Conservation (phyloP, 2,888 invertebrate species). For the Amiota minor region DNA sequence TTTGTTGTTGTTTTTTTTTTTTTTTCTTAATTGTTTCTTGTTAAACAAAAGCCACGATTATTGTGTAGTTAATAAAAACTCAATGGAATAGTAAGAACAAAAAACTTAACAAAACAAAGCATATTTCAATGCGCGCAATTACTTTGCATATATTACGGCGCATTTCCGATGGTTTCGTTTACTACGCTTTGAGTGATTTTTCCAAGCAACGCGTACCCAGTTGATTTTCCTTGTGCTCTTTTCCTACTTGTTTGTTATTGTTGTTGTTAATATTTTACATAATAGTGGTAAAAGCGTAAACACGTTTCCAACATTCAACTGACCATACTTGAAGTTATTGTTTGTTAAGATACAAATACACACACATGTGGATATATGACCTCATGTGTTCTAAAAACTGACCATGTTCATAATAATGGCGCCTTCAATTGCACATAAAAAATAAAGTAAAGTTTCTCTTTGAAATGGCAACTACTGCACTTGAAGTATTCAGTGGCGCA, state of each 20-base stretch:
- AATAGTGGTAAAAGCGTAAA: constrained; percentile 67
- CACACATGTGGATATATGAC: too few relatives aligned
- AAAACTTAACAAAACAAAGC: constrained; percentile 35
- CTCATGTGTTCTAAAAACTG: too few relatives aligned
- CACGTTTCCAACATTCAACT: constrained; percentile 59
- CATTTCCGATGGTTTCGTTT: neutral
- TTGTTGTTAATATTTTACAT: constrained; percentile 49
- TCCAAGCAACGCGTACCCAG: neutral
- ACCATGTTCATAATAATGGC: constrained; percentile 6
- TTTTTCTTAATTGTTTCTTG: constrained; percentile 60
- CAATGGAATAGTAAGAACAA: constrained; percentile 19
- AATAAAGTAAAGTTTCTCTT: too few relatives aligned
- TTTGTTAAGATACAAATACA: too few relatives aligned
- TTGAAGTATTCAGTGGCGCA: too few relatives aligned
- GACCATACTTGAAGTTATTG: constrained; percentile 37
- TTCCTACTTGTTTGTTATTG: neutral
- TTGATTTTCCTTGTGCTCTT: neutral
- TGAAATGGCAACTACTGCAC: too few relatives aligned
- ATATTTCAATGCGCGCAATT: constrained; percentile 61
- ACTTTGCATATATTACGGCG: constrained; percentile 61
- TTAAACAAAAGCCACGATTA: constrained; percentile 38
- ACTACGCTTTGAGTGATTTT: too few relatives aligned
- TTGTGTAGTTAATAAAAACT: constrained; percentile 15
- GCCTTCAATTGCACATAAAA: neutral
- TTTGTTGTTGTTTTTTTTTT: too few relatives aligned